Conservation (phyloP, 2,888 invertebrate species). For the Dryocosmus kuriphilus region DNA sequence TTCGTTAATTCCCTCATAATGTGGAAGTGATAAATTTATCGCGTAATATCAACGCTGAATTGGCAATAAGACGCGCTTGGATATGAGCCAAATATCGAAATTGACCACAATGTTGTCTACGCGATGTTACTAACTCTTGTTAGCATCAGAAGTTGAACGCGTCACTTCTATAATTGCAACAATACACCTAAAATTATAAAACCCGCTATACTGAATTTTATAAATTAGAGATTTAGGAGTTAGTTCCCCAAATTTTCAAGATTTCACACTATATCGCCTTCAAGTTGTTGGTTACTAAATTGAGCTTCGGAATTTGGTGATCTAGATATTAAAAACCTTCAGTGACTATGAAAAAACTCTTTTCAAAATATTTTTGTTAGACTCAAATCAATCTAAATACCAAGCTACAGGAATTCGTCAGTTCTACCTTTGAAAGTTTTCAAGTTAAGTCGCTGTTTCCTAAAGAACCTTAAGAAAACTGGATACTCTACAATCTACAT, state of each 20-base stretch:
- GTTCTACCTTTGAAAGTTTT: no score
- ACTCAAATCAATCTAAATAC: no score
- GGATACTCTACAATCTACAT: no score
- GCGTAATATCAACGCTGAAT: slow-evolving; percentile 57
- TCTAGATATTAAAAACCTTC: no score
- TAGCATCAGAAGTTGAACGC: slow-evolving; percentile 27
- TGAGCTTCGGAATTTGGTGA: no score
- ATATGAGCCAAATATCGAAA: slow-evolving; percentile 54
- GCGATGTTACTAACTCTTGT: slow-evolving; percentile 12
- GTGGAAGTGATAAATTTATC: slow-evolving; percentile 48
- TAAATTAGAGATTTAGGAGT: not conserved
- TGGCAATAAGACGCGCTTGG: slow-evolving; percentile 55
- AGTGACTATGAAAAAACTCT: no score
- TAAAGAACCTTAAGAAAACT: no score
- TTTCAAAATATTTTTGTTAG: no score
- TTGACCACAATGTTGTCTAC: slow-evolving; percentile 54
- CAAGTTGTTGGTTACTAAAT: no score
- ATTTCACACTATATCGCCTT: no score
- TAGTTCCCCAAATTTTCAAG: not conserved
- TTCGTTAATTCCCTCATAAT: slow-evolving; percentile 30
- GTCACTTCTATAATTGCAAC: slow-evolving; percentile 36
- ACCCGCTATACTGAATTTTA: not conserved
- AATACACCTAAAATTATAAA: not conserved
- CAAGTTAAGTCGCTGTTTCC: no score
- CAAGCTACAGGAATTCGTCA: no score